Evolutionary conservation across 2,888 invertebrate genomes (phyloP).

Genomic region (Rhabditoides inermis): DNA sequence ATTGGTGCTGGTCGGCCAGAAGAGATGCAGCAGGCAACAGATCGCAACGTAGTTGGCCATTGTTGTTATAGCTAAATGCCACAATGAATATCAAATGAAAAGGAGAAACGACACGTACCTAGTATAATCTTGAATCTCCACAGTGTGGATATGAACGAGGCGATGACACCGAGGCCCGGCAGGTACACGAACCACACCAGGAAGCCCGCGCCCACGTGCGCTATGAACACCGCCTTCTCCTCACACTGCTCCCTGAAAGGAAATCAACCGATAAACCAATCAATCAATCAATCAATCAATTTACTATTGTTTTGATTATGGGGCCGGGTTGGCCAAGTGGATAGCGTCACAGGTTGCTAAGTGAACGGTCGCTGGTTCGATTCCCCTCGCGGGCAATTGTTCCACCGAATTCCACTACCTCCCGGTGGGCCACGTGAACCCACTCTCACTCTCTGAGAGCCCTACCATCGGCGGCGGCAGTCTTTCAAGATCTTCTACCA

Average conservation of each 20-base stretch:
- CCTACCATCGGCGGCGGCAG: no score
- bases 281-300: no score
- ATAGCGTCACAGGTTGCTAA: no score
- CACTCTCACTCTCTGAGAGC: no score
- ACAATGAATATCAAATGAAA: not conserved
- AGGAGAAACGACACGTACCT: slow-evolving; percentile 61
- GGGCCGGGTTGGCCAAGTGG: no score
- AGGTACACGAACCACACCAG: slow-evolving; percentile 96
- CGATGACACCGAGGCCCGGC: slow-evolving; percentile 84
- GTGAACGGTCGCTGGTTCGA: no score
- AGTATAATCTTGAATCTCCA: slow-evolving; percentile 89
- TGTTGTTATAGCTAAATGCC: slow-evolving; percentile 67
- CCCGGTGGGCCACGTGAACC: no score
- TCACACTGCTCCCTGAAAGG: slow-evolving; percentile 65
- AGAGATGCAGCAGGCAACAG: slow-evolving; percentile 83
- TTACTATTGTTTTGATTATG: no score
- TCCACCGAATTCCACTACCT: no score
- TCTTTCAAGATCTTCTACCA: no score
- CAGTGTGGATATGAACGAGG: slow-evolving; percentile 80
- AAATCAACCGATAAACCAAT: no score
- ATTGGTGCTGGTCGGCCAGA: slow-evolving; percentile 76
- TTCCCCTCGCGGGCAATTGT: no score
- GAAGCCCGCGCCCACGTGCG: slow-evolving; percentile 92
- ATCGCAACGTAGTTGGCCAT: slow-evolving; percentile 90
- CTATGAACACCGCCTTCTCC: slow-evolving; percentile 79